A percentile compares a stretch with the other conserved stretches of the same genome.
Evolutionary conservation across 2,113 vertebrate genomes (phyloP).

Genomic region (Nycticorax nycticorax): DNA sequence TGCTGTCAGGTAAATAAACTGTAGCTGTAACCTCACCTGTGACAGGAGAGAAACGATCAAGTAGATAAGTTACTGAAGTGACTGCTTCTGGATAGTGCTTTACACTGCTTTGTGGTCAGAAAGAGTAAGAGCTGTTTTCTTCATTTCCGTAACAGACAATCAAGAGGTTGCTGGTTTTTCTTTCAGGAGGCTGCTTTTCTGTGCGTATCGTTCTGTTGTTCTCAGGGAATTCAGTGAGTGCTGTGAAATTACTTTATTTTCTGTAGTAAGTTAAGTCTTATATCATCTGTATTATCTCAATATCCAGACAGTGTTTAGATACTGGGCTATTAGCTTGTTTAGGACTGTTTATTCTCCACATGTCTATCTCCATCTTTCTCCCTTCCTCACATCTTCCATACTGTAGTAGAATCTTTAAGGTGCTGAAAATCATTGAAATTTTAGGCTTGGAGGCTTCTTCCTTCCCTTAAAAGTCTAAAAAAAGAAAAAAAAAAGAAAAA

Average conservation of each 20-base stretch:
- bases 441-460: neutral
- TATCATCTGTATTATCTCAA: neutral
- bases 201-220: neutral
- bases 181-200: neutral
- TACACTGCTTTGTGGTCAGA: neutral
- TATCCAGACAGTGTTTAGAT: neutral
- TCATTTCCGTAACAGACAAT: neutral
- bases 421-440: neutral
- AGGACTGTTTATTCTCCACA: neutral
- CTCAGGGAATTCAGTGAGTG: neutral
- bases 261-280: neutral
- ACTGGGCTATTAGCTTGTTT: neutral
- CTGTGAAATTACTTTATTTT: neutral
- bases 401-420: neutral
- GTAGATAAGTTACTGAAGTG: neutral
- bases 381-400: accelerated
- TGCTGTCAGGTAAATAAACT: neutral
- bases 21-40: neutral
- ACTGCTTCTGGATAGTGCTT: neutral
- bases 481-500: neutral
- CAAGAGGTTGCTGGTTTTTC: neutral
- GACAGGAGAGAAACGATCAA: neutral
- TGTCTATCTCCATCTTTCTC: neutral
- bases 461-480: neutral
- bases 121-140: neutral